A percentile compares a stretch with the other conserved stretches of the same genome.
These are phyloP conservation scores for Acleris cristana DNA, from an alignment of 2,888 invertebrate species.

Conservation along the genomic window DNA sequence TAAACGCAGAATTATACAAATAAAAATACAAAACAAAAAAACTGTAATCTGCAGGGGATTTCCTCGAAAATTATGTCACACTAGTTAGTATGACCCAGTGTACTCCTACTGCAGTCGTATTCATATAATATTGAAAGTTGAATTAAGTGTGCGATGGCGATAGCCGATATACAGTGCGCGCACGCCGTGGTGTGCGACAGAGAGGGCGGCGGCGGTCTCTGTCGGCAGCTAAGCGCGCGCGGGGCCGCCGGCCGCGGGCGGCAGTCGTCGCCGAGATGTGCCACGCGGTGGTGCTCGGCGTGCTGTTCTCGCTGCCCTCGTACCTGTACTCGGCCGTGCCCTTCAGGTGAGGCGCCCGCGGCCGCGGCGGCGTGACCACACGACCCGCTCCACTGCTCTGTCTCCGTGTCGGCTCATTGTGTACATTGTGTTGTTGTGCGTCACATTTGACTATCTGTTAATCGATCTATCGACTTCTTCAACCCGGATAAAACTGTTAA, in stretches of 20 bases:
- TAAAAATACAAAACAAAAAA: too few species aligned
- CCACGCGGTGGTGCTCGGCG: slow-evolving; percentile 76
- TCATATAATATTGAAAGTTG: too few species aligned
- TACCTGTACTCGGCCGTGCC: slow-evolving; percentile 75
- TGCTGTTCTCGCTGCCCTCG: slow-evolving; percentile 74
- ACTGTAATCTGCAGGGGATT: too few species aligned
- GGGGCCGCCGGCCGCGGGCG: slow-evolving; percentile 23
- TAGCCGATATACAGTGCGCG: slow-evolving; percentile 24
- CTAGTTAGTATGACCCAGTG: too few species aligned
- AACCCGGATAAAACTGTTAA: neutral
- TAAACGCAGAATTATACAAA: too few species aligned
- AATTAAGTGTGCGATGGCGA: slow-evolving; percentile 19
- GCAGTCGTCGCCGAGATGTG: slow-evolving; percentile 65
- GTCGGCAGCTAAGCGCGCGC: neutral
- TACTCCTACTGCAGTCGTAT: too few species aligned
- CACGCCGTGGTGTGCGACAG: slow-evolving; percentile 27
- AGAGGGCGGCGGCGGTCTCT: neutral
- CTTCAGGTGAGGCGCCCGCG: slow-evolving; percentile 68
- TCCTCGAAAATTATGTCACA: too few species aligned
- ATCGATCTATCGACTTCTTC: neutral
- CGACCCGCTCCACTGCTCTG: slow-evolving; percentile 16
- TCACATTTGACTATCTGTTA: neutral
- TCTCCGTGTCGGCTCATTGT: neutral
- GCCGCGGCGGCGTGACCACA: slow-evolving; percentile 26
- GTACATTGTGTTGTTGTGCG: neutral